phyloP scores from a whole-genome alignment of 64 coral and sea anemone genomes.

The Cladopsammia gracilis region DNA sequence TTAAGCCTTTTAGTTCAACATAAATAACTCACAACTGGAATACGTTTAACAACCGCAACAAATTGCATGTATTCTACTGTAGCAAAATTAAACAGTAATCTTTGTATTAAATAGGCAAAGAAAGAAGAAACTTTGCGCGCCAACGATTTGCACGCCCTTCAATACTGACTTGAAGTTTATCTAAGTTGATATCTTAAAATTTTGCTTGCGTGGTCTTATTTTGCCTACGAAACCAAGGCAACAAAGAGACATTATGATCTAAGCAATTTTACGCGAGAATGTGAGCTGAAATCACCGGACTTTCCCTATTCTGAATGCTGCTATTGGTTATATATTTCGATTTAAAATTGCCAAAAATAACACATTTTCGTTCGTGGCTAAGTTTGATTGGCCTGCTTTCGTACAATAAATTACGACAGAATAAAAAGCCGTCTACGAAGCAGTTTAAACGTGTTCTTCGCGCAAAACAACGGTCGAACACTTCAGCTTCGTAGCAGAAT shows the following conservation, averaged over 20 bases:
- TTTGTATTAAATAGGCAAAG: too few species aligned
- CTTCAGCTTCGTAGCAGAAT: neutral
- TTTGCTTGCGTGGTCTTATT: neutral
- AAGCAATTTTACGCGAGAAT: too few species aligned
- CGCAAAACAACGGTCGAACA: neutral
- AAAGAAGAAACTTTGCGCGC: too few species aligned
- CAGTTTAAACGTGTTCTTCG: too few species aligned
- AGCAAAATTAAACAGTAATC: too few species aligned
- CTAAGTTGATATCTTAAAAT: too few species aligned
- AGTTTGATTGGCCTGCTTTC: conserved; percentile 1
- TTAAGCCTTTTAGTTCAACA: too few species aligned
- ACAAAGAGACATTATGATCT: neutral
- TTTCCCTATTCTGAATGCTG: neutral
- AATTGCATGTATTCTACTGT: too few species aligned
- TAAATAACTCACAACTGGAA: too few species aligned
- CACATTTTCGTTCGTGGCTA: neutral
- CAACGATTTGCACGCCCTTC: too few species aligned
- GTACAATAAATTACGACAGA: neutral
- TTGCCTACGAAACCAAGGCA: neutral
- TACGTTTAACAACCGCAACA: too few species aligned
- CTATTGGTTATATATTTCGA: neutral
- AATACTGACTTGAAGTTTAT: too few species aligned
- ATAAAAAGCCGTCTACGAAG: neutral
- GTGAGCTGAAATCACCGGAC: neutral
- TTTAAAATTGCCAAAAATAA: neutral